Percentiles rank a stretch among this genome's conserved stretches.
Evolutionary conservation across 2,888 invertebrate species (phyloP).

Genomic region (Machimus atricapillus): DNA sequence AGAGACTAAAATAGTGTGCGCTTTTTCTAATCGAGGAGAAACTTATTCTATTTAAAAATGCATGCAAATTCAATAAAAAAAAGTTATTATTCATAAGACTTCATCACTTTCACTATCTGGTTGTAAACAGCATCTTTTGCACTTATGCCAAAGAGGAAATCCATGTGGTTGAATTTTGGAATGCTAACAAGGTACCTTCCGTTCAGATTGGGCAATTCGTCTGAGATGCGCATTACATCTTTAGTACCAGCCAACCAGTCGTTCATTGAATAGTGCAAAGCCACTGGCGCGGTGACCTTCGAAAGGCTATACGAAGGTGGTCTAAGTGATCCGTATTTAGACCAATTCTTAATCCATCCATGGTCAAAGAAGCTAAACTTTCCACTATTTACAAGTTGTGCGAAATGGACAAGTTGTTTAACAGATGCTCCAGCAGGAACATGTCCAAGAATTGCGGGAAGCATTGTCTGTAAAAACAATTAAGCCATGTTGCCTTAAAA

Average conservation of each 20-base stretch:
- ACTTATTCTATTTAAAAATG: background rate
- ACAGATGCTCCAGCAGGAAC: conserved; percentile 66
- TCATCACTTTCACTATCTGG: background rate
- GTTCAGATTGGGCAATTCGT: conserved; percentile 61
- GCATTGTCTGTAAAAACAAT: conserved; percentile 57
- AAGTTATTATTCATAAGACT: background rate
- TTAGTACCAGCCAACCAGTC: conserved; percentile 65
- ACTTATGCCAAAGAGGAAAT: conserved; percentile 66
- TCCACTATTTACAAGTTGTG: conserved; percentile 57
- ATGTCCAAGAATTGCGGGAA: conserved; percentile 68
- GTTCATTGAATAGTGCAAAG: conserved; percentile 63
- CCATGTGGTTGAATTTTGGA: conserved; percentile 66
- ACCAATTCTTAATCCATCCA: conserved; percentile 59
- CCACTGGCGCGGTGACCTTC: conserved; percentile 61
- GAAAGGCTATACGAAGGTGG: conserved; percentile 63
- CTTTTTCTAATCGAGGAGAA: too few species aligned
- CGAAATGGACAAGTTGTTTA: conserved; percentile 65
- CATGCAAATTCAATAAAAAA: background rate
- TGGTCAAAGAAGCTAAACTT: conserved; percentile 63
- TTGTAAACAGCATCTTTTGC: conserved; percentile 54
- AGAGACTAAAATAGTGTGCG: too few species aligned
- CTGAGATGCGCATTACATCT: conserved; percentile 61
- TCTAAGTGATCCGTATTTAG: conserved; percentile 60
- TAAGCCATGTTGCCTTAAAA: conserved; percentile 47
- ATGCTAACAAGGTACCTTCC: conserved; percentile 60